These are phyloP conservation scores for Scaptomyza tumidula DNA, from an alignment of 2,888 invertebrate species.

Conservation along the genomic window DNA sequence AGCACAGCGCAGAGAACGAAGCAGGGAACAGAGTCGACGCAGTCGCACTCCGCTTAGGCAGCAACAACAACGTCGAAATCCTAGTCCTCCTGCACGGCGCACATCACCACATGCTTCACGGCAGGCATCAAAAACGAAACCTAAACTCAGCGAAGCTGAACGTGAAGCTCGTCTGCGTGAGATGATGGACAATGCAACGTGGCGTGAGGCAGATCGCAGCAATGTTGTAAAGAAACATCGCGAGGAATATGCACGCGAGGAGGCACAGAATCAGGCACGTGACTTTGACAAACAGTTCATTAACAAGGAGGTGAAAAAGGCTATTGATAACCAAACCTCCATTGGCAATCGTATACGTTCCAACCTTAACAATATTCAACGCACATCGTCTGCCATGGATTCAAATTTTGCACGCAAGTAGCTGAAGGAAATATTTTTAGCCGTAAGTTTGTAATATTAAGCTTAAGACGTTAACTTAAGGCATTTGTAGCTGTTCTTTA, in stretches of 20 bases:
- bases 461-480: no score
- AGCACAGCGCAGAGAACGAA: conserved; percentile 14
- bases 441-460: no score
- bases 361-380: conserved; percentile 95
- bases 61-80: conserved; percentile 5
- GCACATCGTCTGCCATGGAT: conserved; percentile 92
- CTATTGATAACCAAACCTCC: conserved; percentile 87
- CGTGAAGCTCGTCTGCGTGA: conserved; percentile 89
- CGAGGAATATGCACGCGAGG: conserved; percentile 86
- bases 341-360: conserved; percentile 94
- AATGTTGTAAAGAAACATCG: conserved; percentile 88
- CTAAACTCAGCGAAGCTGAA: conserved; percentile 87
- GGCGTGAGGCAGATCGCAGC: conserved; percentile 88
- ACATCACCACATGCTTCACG: background rate
- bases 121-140: conserved; percentile 56
- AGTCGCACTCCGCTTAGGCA: conserved; percentile 16
- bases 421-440: background rate
- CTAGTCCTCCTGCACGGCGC: conserved; percentile 11
- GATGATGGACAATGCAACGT: conserved; percentile 93
- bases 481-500: no score
- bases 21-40: conserved; percentile 10
- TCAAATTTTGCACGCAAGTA: conserved; percentile 91
- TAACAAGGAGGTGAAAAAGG: conserved; percentile 83
- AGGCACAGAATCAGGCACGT: conserved; percentile 83
- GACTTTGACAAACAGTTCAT: conserved; percentile 86